Evolutionary conservation across 2,113 vertebrate genomes (phyloP).

Genomic region (Elephas maximus): DNA sequence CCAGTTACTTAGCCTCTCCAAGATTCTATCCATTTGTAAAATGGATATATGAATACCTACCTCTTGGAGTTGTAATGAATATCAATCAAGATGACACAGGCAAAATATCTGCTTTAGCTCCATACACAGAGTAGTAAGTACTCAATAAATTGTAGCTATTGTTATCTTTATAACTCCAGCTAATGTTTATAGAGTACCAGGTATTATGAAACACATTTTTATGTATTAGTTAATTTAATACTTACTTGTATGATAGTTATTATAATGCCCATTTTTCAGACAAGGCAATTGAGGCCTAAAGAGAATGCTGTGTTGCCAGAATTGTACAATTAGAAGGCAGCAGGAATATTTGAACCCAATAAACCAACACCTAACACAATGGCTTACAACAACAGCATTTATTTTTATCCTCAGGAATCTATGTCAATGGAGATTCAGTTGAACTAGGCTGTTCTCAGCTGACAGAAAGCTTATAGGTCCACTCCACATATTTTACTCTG

Average conservation of each 20-base stretch:
- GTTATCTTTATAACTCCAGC: neutral
- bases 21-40: constrained; percentile 59
- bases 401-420: neutral
- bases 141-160: neutral
- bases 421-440: neutral
- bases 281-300: neutral
- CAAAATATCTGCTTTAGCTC: neutral
- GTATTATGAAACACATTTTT: neutral
- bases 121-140: neutral
- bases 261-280: neutral
- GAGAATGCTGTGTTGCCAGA: neutral
- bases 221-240: neutral
- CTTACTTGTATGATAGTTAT: neutral
- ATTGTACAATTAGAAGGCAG: neutral
- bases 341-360: neutral
- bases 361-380: neutral
- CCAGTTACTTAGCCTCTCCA: neutral
- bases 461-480: neutral
- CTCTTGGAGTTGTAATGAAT: constrained; percentile 6
- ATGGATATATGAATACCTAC: constrained; percentile 7
- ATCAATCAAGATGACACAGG: neutral
- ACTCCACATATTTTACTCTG: neutral
- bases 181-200: neutral
- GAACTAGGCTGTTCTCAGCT: neutral
- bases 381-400: neutral